Base-by-base conservation (phyloP, 1,140 invertebrate genomes). In the Meloidogyne exigua region DNA sequence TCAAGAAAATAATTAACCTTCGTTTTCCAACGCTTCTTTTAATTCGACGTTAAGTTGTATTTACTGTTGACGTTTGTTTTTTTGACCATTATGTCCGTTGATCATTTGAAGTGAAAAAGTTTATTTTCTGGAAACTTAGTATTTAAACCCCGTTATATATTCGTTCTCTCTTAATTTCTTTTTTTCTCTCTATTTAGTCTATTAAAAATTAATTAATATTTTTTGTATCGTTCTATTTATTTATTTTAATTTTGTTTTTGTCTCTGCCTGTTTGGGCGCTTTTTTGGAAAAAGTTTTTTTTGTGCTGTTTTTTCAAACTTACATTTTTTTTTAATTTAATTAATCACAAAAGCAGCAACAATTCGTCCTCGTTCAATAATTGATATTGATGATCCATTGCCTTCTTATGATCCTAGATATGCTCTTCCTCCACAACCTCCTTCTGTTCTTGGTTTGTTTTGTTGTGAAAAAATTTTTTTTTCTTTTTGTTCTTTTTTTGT, bases 311-410 rank as follows among this genome's bases (percentile, higher is more conserved):
- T 79, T 26, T 49, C n/a, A n/a, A 21, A 25, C 57, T 28, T 44
- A 65, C 36, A 28, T 26, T 18, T 78, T 49, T 39, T 67, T 28
- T 28, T 66, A 18, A 0, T 15, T 71, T 71, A 26, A 57, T 12
- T 2, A 23, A 57, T 10, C 25, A 71, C 13, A 49, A 13, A 57
- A 57, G 26, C 12, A 18, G 26, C n/a, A 39, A 21, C 15, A 73
- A 18, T 76, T 62, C 36, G 57, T 68, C 75, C 11, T 42, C 44
- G 66, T n/a, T 68, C 26, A 75, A 68, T 81, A 4, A 68, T 85
- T 32, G 75, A 87, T 72, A 73, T 79, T 68, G 85, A 85, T 70
- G 83, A 85, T 70, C 83, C 83, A 4, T 79, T 86, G 15, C 83
- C 83, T 9, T 72, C 26, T 32, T 84, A 87, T 70, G 77, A 82